Conservation (phyloP, 2,797 vertebrate genomes). For the Myotis vivesi region DNA sequence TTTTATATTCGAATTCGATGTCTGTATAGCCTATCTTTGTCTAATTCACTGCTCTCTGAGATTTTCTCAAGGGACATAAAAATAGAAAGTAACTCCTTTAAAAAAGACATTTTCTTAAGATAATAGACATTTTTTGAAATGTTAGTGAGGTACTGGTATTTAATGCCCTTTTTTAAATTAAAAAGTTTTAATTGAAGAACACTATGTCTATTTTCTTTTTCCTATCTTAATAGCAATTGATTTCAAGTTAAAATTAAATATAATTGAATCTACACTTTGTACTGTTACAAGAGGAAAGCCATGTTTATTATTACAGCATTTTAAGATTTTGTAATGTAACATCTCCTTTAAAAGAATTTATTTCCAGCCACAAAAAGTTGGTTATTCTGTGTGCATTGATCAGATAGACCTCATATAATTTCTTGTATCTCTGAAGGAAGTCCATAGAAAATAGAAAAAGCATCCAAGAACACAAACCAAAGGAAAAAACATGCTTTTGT, state of each 20-base stretch:
- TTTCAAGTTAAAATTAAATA: slow-evolving; percentile 42
- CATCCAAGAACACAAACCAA: background rate
- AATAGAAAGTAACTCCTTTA: slow-evolving; percentile 8
- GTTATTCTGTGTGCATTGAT: slow-evolving; percentile 16
- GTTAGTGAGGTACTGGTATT: background rate
- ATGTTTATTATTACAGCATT: background rate
- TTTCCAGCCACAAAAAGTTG: background rate
- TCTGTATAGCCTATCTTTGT: slow-evolving; percentile 20
- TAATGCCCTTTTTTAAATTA: background rate
- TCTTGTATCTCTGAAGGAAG: slow-evolving; percentile 37
- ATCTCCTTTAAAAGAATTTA: slow-evolving; percentile 2
- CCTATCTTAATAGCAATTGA: background rate
- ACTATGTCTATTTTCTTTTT: background rate
- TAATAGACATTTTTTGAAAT: slow-evolving; percentile 28
- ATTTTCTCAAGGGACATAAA: background rate
- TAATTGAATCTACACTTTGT: background rate
- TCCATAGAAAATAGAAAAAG: background rate
- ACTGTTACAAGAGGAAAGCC: background rate
- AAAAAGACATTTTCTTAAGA: slow-evolving; percentile 7
- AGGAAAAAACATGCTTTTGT: background rate
- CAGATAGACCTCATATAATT: background rate
- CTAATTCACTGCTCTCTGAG: slow-evolving; percentile 1
- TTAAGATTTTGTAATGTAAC: background rate
- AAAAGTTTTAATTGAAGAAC: slow-evolving; percentile 18
- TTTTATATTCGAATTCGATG: slow-evolving; percentile 4